Base-by-base conservation (phyloP, 1,140 invertebrate species). In the Aphelinus atriplicis region DNA sequence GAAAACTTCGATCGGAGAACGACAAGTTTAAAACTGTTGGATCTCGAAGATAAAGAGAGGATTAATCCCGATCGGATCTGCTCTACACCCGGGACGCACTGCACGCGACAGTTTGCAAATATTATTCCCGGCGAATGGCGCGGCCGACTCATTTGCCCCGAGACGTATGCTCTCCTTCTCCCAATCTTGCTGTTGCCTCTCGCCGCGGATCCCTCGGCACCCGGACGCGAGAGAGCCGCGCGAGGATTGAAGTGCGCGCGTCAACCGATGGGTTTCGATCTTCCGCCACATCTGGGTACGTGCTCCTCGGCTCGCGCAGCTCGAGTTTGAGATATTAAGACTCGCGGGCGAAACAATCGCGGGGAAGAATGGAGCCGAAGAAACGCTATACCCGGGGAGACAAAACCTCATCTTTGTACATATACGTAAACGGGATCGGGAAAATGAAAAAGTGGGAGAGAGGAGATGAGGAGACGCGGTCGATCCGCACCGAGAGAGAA, bases 401-500 rank as follows among this genome's bases (percentile, higher is more conserved):
- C 50, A 48, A 7, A 48, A 48, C 9, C 58, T 68, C 66, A 68
- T 68, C 56, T 68, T 58, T 68, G 26, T 53, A 68, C 48, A 68
- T 58, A 68, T 58, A 46, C 57, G 55, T 7, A 51, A 53, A 9
- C 53, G 43, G 42, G 4, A 4, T 9, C 0, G 43, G 45, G 45
- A 67, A 68, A 68, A 68, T 68, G 66, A 68, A 68, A 68, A 58
- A 3, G 60, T 9, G 51, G 26, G 26, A 69, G 67, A 69, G 55
- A 57, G 7, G 43, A 55, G 57, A 43, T 10, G 45, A 69, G 55
- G 58, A 45, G n/a, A 7, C n/a, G 3, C 47, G 55, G 10, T 26
- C 56, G 55, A 69, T 10, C 45, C 10, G 53, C 53, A 7, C 10
- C 53, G 26, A 26, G 26, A 26, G 26, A 26, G 26, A 26, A 26